These are phyloP conservation scores for Leptosomus discolor DNA, from an alignment of 2,113 vertebrate species.

Conservation along the genomic window DNA sequence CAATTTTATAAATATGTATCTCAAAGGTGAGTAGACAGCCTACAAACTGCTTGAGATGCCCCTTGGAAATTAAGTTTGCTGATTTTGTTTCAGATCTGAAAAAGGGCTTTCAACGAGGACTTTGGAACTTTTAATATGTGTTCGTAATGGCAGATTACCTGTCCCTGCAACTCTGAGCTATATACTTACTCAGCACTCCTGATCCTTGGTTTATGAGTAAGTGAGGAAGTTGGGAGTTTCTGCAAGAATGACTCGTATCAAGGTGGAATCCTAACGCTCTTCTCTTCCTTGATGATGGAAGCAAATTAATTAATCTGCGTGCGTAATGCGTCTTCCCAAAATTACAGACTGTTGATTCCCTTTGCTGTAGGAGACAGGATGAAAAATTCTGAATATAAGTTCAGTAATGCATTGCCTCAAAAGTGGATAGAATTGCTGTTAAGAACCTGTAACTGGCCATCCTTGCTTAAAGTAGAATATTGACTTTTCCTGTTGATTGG, in stretches of 20 bases:
- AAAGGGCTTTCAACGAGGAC: not conserved
- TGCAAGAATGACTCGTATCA: not conserved
- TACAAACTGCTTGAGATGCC: not conserved
- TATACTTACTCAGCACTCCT: not conserved
- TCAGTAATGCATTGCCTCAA: not conserved
- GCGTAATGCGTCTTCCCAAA: not conserved
- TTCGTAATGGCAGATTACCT: not conserved
- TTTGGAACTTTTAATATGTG: not conserved
- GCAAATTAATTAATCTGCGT: not conserved
- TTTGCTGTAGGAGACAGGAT: not conserved
- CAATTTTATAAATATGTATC: fast-evolving
- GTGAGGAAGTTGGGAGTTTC: constrained; percentile 34
- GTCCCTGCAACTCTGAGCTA: not conserved
- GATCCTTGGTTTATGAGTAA: not conserved
- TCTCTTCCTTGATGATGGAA: not conserved
- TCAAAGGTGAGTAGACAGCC: not conserved
- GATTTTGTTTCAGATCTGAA: not conserved
- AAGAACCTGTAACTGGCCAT: not conserved
- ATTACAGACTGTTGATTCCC: not conserved
- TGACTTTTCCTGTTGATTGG: not conserved
- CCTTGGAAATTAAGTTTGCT: not conserved
- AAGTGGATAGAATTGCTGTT: not conserved
- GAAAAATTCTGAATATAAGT: not conserved
- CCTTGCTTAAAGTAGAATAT: not conserved
- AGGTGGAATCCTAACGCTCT: not conserved